These are phyloP conservation scores for Cyanistes caeruleus DNA, from an alignment of 2,113 vertebrate genomes.

Conservation along the genomic window DNA sequence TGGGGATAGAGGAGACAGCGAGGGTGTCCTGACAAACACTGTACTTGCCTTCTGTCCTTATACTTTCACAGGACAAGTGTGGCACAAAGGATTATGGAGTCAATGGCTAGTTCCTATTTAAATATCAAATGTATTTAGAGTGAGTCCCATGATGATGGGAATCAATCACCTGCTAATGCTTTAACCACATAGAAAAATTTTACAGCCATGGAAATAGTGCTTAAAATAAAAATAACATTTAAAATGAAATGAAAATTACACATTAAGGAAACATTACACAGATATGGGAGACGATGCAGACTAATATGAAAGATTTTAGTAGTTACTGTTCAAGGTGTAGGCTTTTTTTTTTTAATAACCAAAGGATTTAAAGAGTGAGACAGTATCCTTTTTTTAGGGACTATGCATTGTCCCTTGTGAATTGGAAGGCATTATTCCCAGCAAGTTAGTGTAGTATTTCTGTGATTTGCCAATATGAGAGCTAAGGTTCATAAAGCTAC, in stretches of 20 bases:
- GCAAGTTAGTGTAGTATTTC: not conserved
- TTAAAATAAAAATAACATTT: not conserved
- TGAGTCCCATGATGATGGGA: conserved; percentile 68
- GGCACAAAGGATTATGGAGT: conserved; percentile 83
- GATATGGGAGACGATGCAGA: not conserved
- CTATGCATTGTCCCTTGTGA: not conserved
- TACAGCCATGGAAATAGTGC: not conserved
- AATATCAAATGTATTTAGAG: conserved; percentile 82
- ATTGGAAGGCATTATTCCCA: not conserved
- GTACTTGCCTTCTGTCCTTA: conserved; percentile 81
- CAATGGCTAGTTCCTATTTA: conserved; percentile 84
- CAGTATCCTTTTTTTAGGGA: not conserved
- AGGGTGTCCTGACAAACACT: conserved; percentile 83
- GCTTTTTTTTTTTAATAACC: not conserved
- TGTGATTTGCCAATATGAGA: not conserved
- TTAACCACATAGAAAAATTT: conserved; percentile 70
- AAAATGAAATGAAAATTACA: conserved; percentile 16
- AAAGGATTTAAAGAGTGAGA: not conserved
- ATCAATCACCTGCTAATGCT: conserved; percentile 84
- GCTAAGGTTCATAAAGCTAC: not conserved
- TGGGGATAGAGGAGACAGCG: conserved; percentile 79
- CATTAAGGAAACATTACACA: not conserved
- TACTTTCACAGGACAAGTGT: conserved; percentile 71
- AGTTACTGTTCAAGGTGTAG: not conserved
- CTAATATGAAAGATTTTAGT: not conserved